Evolutionary conservation across 2,113 vertebrate species (phyloP).

Genomic region (Trichechus manatus): DNA sequence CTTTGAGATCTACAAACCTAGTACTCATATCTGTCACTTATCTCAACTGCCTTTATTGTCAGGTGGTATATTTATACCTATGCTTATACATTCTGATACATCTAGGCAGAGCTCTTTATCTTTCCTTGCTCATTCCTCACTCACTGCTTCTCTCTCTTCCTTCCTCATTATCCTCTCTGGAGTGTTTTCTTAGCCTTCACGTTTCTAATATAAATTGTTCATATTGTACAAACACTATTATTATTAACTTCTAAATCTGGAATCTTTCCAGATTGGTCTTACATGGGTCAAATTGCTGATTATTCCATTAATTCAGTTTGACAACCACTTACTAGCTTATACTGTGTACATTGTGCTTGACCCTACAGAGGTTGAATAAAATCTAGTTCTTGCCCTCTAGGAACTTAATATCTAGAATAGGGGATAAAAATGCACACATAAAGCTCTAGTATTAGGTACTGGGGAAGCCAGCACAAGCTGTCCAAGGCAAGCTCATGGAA

Average conservation of each 20-base stretch:
- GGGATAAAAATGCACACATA: neutral
- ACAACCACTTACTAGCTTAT: slow-evolving; percentile 15
- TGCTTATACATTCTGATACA: neutral
- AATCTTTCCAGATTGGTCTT: slow-evolving; percentile 48
- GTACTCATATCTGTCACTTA: neutral
- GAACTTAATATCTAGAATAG: slow-evolving; percentile 45
- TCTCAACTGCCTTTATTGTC: neutral
- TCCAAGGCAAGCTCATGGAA: too few species aligned
- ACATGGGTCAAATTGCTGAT: slow-evolving; percentile 44
- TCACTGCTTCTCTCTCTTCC: neutral
- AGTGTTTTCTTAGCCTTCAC: neutral
- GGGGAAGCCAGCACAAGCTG: too few species aligned
- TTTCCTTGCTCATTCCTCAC: slow-evolving; percentile 25
- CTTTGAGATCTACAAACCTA: slow-evolving; percentile 37
- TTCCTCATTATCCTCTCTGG: neutral
- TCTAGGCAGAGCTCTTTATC: slow-evolving; percentile 2
- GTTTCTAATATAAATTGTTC: slow-evolving; percentile 32
- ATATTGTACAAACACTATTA: neutral
- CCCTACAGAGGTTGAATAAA: slow-evolving; percentile 20
- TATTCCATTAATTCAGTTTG: slow-evolving; percentile 51
- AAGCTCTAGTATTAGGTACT: neutral
- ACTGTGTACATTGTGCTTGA: slow-evolving; percentile 18
- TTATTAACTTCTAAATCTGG: slow-evolving; percentile 37
- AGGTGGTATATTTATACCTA: neutral
- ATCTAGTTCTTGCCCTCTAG: neutral